Base-by-base conservation (phyloP, 1,140 invertebrate species). In the Carcinoscorpius rotundicauda region DNA sequence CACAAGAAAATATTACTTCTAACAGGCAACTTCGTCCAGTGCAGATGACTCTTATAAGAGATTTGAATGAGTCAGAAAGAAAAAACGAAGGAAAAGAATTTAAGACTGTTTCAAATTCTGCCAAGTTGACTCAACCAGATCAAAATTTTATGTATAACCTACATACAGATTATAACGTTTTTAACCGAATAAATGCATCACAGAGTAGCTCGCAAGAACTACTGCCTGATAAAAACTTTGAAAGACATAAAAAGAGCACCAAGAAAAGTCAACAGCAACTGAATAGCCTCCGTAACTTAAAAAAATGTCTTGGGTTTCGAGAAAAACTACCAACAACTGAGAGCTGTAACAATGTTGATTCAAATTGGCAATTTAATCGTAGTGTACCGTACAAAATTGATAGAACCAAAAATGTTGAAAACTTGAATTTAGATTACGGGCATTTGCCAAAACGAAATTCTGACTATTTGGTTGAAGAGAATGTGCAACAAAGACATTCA, bases 371-470 rank as follows among this genome's bases (percentile, higher is more conserved):
- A 63, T 74, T 90, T 11, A 87, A 85, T 61, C 82, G 86, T 67
- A 89, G 87, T 51, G 86, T 87, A 3, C 87, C 87, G 4, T 88
- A 87, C 49, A 66, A 67, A 51, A 65, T 63, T 49, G 69, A 71
- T 29, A 71, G 61, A 29, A 52, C 11, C 52, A 63, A 62, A 50
- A 67, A 65, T 52, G 57, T 66, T 75, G 29, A 74, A 78, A 58
- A 49, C 10, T 52, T 57, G 29, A 29, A 29, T 6, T 64, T 59
- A 60, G 5, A 59, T n/a, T 62, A 62, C 11, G 64, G 65, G 4
- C 52, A 66, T 5, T 58, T 64, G 4, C n/a, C 59, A 58, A 61
- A 62, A 58, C 66, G 62, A 6, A 65, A 65, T 58, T 66, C 67
- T n/a, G 64, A 64, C 56, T 60, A 59, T 48, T 63, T 52, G 57